These are phyloP conservation scores for Ceratitis capitata DNA, from an alignment of 1,140 invertebrate genomes.

Conservation along the genomic window DNA sequence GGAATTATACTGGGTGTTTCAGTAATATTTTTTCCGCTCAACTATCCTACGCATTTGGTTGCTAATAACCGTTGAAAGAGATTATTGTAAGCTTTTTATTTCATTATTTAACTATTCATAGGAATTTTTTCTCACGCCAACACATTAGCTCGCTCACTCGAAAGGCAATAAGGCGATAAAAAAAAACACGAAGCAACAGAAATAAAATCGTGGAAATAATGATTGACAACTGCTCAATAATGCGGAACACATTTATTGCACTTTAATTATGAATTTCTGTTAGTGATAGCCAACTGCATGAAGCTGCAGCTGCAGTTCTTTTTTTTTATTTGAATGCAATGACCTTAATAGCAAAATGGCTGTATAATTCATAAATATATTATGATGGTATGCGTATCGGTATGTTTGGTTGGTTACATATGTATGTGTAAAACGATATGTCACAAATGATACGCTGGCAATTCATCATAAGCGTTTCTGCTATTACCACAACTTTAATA, in stretches of 20 bases:
- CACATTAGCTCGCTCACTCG: neutral
- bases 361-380: neutral
- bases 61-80: neutral
- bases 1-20: no score
- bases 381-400: neutral
- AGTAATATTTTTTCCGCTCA: neutral
- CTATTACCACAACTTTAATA: neutral
- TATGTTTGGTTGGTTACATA: neutral
- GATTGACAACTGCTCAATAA: neutral
- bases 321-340: no score
- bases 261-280: conserved; percentile 2
- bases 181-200: neutral
- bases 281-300: neutral
- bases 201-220: neutral
- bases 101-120: neutral
- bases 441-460: neutral
- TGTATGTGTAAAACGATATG: neutral
- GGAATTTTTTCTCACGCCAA: neutral
- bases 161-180: neutral
- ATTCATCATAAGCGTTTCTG: neutral
- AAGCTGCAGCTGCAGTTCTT: no score
- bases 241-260: neutral
- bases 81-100: conserved; percentile 19
- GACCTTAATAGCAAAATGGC: neutral
- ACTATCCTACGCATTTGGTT: neutral